phyloP scores from a whole-genome alignment of 2,113 vertebrate species.

The Uria lomvia region DNA sequence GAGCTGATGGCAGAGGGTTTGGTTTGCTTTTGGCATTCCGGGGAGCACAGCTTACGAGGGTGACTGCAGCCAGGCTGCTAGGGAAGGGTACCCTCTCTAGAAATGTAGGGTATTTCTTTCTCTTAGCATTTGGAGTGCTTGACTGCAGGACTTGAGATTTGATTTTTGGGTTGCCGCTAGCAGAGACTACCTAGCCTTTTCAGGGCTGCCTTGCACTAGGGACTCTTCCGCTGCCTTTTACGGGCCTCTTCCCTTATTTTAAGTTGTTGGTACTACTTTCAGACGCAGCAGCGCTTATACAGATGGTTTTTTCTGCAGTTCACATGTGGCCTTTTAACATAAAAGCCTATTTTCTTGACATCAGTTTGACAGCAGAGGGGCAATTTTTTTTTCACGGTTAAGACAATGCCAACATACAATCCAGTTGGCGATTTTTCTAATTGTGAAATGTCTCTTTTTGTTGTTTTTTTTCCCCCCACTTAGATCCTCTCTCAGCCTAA shows the following conservation, averaged over 20 bases:
- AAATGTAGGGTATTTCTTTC: not conserved
- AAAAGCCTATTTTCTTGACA: not conserved
- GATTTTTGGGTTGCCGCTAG: not conserved
- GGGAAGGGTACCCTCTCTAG: not conserved
- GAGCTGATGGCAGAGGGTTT: not conserved
- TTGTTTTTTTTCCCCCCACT: conserved; percentile 70
- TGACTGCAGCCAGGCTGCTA: not conserved
- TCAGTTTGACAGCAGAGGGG: conserved; percentile 7
- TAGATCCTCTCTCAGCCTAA: conserved; percentile 97
- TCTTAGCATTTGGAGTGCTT: not conserved
- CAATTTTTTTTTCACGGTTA: conserved; percentile 10
- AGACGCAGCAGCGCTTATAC: not conserved
- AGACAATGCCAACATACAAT: conserved; percentile 49
- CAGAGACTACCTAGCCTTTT: not conserved
- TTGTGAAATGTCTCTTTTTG: conserved; percentile 74
- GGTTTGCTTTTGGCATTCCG: not conserved
- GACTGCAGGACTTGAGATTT: not conserved
- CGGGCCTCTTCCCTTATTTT: not conserved
- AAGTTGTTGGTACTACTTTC: not conserved
- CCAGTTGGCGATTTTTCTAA: conserved; percentile 68
- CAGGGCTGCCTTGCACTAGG: not conserved
- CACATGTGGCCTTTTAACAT: not conserved
- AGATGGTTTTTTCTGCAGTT: not conserved
- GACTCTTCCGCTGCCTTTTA: not conserved
- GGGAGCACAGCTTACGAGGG: not conserved